These are phyloP conservation scores for Lutjanus campechanus DNA, from an alignment of 2,797 vertebrate genomes.

Conservation along the genomic window DNA sequence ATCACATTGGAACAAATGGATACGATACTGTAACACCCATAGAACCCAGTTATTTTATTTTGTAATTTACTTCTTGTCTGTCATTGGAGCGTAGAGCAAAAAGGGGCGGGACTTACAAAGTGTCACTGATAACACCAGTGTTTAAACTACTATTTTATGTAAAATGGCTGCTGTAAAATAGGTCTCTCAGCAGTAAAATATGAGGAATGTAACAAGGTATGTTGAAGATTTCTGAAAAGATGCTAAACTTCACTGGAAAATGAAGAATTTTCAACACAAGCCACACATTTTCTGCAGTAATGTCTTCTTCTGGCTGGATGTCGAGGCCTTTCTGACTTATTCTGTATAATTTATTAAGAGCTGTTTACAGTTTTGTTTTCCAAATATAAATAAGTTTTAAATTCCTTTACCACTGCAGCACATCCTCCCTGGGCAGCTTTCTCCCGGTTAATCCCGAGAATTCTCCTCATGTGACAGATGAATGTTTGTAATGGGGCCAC, in stretches of 20 bases:
- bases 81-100: no score
- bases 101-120: no score
- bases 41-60: no score
- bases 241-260: background rate
- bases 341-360: background rate
- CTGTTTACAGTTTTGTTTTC: background rate
- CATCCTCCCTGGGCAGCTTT: slow-evolving; percentile 1
- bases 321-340: background rate
- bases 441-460: slow-evolving; percentile 3
- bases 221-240: background rate
- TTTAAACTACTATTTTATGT: no score
- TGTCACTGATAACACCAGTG: no score
- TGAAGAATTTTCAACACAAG: background rate
- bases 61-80: no score
- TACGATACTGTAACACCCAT: no score
- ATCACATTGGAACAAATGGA: no score
- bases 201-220: background rate
- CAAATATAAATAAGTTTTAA: slow-evolving; percentile 7
- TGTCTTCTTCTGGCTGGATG: background rate
- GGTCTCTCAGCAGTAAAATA: background rate
- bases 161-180: no score
- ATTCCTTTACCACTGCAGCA: background rate
- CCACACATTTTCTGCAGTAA: background rate
- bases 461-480: slow-evolving; percentile 53
- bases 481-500: slow-evolving; percentile 57